Evolutionary conservation across 1,140 invertebrate genomes (phyloP).

Genomic region (Tachypleus tridentatus): DNA sequence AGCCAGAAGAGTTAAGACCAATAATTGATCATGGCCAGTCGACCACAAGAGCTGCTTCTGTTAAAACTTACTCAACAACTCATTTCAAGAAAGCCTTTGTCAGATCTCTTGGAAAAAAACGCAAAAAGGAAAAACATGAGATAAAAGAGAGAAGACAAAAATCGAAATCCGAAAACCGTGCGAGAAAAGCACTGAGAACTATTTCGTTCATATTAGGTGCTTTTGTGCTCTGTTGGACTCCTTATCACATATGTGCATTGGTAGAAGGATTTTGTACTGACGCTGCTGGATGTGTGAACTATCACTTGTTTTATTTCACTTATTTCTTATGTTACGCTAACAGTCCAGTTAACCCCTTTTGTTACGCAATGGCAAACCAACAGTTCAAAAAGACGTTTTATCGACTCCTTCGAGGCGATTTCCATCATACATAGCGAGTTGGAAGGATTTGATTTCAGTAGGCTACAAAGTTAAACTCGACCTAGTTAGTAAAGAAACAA

Average conservation of each 20-base stretch:
- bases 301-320: conserved; percentile 87
- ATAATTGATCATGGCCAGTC: conserved; percentile 6
- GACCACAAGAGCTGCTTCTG: not conserved
- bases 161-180: conserved; percentile 94
- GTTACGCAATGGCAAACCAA: conserved; percentile 94
- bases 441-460: too few species aligned
- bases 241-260: conserved; percentile 53
- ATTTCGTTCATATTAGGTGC: conserved; percentile 94
- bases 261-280: conserved; percentile 87
- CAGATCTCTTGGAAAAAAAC: not conserved
- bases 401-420: conserved; percentile 76
- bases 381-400: conserved; percentile 99
- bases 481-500: too few species aligned
- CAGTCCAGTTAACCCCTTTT: conserved; percentile 94
- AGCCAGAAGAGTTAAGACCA: conserved; percentile 11
- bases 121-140: conserved; percentile 19
- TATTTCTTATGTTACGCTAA: conserved; percentile 99
- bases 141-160: conserved; percentile 59
- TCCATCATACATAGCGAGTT: conserved; percentile 66
- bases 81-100: not conserved
- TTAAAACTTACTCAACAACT: not conserved
- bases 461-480: too few species aligned
- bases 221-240: conserved; percentile 46
- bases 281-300: conserved; percentile 69
- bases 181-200: conserved; percentile 90